Evolutionary conservation across 1,140 invertebrate genomes (phyloP).

Genomic region (Tetramorium alpestre): DNA sequence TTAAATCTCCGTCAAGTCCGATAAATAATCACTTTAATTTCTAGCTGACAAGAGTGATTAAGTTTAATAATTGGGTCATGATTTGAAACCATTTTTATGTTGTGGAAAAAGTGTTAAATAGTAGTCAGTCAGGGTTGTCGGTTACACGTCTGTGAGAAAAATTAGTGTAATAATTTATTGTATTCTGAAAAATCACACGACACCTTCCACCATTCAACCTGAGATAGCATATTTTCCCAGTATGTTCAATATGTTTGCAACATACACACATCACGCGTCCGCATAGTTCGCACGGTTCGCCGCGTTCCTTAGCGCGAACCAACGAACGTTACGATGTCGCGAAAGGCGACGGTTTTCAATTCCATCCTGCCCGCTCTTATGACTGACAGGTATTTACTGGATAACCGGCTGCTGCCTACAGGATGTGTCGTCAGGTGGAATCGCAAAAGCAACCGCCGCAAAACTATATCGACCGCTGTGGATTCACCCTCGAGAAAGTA

Average conservation of each 20-base stretch:
- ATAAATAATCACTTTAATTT: conserved; percentile 17
- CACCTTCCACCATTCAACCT: background rate
- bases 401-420: conserved; percentile 45
- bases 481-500: conserved; percentile 16
- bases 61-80: background rate
- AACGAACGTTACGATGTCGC: conserved; percentile 34
- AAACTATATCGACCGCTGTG: conserved; percentile 49
- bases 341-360: conserved; percentile 54
- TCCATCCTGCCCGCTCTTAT: conserved; percentile 55
- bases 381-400: conserved; percentile 58
- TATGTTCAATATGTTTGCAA: conserved; percentile 26
- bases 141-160: background rate
- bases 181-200: conserved; percentile 5
- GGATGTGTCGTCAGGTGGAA: conserved; percentile 44
- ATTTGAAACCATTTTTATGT: background rate
- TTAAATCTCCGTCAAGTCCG: background rate
- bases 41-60: background rate
- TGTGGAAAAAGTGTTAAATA: background rate
- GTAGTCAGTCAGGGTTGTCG: background rate
- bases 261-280: background rate
- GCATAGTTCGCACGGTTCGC: conserved; percentile 39
- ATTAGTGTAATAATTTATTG: background rate
- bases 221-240: background rate
- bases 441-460: conserved; percentile 52
- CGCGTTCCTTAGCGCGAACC: conserved; percentile 31